phyloP scores from a whole-genome alignment of 2,888 invertebrate genomes.

The Phragmatobia fuliginosa region DNA sequence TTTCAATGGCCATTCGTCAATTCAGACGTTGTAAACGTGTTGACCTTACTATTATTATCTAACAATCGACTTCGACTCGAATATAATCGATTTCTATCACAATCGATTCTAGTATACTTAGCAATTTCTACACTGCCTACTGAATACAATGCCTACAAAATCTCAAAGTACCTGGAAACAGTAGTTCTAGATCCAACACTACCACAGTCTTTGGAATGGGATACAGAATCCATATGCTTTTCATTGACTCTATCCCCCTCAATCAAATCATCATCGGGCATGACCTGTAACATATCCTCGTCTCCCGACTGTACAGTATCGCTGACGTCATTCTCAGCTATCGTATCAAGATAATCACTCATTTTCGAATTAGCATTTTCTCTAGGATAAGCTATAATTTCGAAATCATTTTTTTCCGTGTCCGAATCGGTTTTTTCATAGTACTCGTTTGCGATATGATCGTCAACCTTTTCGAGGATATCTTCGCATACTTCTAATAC shows the following conservation, averaged over 20 bases:
- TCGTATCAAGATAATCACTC: slow-evolving; percentile 68
- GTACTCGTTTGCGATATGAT: slow-evolving; percentile 38
- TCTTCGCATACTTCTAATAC: slow-evolving; percentile 65
- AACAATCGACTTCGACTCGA: no score
- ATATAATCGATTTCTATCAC: neutral
- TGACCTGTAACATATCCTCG: slow-evolving; percentile 56
- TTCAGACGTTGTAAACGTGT: no score
- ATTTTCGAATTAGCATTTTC: slow-evolving; percentile 40
- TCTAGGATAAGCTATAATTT: slow-evolving; percentile 64
- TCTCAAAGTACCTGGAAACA: slow-evolving; percentile 60
- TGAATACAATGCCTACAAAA: neutral
- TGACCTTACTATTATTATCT: no score
- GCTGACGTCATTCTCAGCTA: slow-evolving; percentile 64
- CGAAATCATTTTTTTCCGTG: slow-evolving; percentile 64
- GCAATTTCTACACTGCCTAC: neutral
- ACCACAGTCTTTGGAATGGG: slow-evolving; percentile 8
- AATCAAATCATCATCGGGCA: slow-evolving; percentile 52
- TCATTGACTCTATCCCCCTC: slow-evolving; percentile 62
- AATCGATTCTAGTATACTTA: neutral
- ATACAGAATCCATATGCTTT: slow-evolving; percentile 47
- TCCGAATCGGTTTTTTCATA: slow-evolving; percentile 44
- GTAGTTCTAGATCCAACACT: slow-evolving; percentile 39
- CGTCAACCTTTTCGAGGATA: slow-evolving; percentile 68
- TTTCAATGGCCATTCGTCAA: no score
- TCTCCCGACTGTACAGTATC: slow-evolving; percentile 46